Evolutionary conservation across 2,797 vertebrate genomes (phyloP), one percentile per base, ranked within the genome.

Genomic region (Manis pentadactyla): DNA sequence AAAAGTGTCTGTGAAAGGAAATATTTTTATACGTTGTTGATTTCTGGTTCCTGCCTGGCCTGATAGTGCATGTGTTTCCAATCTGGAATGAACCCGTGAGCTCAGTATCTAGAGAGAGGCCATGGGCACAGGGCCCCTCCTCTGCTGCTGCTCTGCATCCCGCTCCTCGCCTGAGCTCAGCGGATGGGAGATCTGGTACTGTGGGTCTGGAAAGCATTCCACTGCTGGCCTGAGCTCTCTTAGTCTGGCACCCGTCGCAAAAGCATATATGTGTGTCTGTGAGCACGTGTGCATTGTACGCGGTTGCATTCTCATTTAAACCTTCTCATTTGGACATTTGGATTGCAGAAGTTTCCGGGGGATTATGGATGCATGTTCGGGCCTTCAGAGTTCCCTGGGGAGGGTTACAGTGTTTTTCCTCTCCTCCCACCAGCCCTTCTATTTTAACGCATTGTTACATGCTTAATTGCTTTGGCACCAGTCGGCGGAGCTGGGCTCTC

Each of bases 41-140:
- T 95, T 96, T 96, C 92, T 95, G 83, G 77, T 96, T 96, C 89
- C 87, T 94, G 84, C 89, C 90, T 96, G 74, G 42, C 81, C 84
- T 34, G 53, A 66, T 27, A 34, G 64, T 0, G 3, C 97, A 95
- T 93, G 69, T 97, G 96, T 97, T 98, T 97, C 91, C 90, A 97
- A 97, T 98, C 39, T 79, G 71, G 92, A 93, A 79, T 37, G 53
- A 51, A 63, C 74, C 46, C 0, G 15, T 82, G 87, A 69, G 78
- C 87, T 17, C 21, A 13, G 79, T 42, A 90, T 46, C 14, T 21
- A 77, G 81, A 77, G 86, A 79, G 46, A 66, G 61, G 78, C 31
- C 74, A 21, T 4, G 39, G 83, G 14, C 18, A 2, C 3, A 73
- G 29, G 86, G 61, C 1, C 86, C 63, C 64, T 93, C 31, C 93